Percentiles rank a stretch among this genome's conserved stretches.
phyloP scores from a whole-genome alignment of 2,797 vertebrate genomes.

The Leuciscus waleckii region DNA sequence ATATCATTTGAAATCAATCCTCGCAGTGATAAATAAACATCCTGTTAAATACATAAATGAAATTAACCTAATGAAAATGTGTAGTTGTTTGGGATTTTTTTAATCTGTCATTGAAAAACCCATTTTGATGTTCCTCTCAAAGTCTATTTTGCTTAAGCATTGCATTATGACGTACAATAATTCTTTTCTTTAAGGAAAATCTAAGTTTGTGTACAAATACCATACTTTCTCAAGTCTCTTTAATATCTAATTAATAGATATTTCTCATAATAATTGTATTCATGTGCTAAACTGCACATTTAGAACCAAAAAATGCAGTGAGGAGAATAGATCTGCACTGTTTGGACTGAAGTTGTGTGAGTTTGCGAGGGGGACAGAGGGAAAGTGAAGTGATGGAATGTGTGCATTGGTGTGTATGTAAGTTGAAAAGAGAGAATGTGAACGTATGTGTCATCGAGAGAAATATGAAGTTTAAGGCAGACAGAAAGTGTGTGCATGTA shows the following conservation, averaged over 20 bases:
- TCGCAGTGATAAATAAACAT: constrained; percentile 7
- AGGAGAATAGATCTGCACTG: neutral
- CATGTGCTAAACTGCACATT: neutral
- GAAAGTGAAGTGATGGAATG: neutral
- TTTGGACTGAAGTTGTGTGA: neutral
- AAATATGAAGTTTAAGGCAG: neutral
- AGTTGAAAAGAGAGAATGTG: neutral
- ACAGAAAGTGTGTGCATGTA: neutral
- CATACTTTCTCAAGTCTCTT: neutral
- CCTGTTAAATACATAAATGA: neutral
- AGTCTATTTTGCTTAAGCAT: neutral
- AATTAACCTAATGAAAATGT: neutral
- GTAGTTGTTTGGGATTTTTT: neutral
- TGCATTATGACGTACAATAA: neutral
- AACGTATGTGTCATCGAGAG: neutral
- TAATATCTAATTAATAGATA: neutral
- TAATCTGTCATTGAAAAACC: neutral
- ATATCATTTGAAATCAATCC: constrained; percentile 25
- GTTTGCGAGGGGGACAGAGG: neutral
- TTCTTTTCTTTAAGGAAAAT: neutral
- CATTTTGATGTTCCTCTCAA: neutral
- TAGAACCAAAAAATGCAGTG: neutral
- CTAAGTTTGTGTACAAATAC: neutral
- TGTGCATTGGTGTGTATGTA: neutral
- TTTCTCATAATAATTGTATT: neutral